These are phyloP conservation scores for Philonicus albiceps DNA, from an alignment of 2,888 invertebrate species.

Conservation along the genomic window DNA sequence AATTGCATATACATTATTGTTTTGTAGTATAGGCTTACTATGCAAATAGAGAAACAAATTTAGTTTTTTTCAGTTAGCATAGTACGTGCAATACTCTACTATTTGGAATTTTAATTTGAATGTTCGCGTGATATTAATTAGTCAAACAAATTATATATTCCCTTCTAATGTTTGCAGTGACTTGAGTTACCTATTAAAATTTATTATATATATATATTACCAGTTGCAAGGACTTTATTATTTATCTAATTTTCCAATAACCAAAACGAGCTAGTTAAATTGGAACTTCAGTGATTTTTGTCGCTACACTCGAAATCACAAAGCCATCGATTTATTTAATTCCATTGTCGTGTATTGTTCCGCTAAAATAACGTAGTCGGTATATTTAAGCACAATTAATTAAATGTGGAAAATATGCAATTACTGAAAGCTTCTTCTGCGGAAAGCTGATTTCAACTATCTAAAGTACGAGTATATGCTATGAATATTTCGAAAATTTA, in stretches of 20 bases:
- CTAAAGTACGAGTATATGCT: neutral
- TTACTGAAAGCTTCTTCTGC: neutral
- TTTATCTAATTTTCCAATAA: neutral
- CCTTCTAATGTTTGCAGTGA: neutral
- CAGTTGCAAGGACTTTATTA: neutral
- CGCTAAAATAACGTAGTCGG: neutral
- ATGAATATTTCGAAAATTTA: neutral
- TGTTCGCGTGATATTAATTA: neutral
- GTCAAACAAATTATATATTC: neutral
- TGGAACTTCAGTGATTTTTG: neutral
- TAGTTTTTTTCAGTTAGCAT: neutral
- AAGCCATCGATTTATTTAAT: neutral
- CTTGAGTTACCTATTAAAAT: neutral
- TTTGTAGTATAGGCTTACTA: too few species aligned
- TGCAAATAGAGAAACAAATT: neutral
- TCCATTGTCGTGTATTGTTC: neutral
- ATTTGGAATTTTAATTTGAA: neutral
- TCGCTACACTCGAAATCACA: neutral
- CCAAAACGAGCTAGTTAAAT: neutral
- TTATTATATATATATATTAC: too few species aligned
- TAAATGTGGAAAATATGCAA: neutral
- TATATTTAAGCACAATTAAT: neutral
- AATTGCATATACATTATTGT: too few species aligned
- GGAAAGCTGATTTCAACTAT: neutral
- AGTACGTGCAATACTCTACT: too few species aligned